A percentile compares a stretch with the other conserved stretches of the same genome.
Conservation (phyloP, 2,888 invertebrate genomes). For the Arrhopalites spinosus region DNA sequence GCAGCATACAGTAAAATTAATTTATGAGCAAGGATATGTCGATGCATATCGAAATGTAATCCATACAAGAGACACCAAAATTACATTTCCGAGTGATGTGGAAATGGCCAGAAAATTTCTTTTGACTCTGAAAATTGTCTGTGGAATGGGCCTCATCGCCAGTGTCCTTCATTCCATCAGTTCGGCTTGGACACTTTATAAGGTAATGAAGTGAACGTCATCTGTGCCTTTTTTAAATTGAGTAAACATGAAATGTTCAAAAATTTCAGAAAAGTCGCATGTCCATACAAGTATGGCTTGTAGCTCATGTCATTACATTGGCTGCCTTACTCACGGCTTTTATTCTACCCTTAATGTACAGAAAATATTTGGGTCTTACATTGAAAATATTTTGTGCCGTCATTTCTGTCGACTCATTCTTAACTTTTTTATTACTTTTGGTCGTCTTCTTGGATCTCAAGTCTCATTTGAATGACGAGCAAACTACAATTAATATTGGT, state of each 20-base stretch:
- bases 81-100: background rate
- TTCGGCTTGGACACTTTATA: slow-evolving; percentile 30
- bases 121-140: background rate
- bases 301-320: slow-evolving; percentile 1
- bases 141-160: slow-evolving; percentile 1
- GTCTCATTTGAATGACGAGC: background rate
- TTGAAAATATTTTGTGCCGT: slow-evolving; percentile 25
- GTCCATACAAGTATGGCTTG: slow-evolving; percentile 25
- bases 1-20: background rate
- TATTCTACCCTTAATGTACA: slow-evolving; percentile 13
- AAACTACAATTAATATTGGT: too few species aligned
- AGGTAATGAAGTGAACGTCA: slow-evolving; percentile 4
- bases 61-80: background rate
- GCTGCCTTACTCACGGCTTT: background rate
- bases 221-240: background rate
- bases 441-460: slow-evolving; percentile 14
- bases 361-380: background rate
- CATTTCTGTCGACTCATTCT: slow-evolving; percentile 24
- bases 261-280: slow-evolving; percentile 14
- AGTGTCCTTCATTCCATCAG: slow-evolving; percentile 21
- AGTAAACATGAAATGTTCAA: background rate
- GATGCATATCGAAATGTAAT: background rate
- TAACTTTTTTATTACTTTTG: slow-evolving; percentile 14
- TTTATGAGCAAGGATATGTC: background rate
- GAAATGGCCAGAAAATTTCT: background rate